phyloP scores from a whole-genome alignment of 2,888 invertebrate species.

The Drosophila borborema region DNA sequence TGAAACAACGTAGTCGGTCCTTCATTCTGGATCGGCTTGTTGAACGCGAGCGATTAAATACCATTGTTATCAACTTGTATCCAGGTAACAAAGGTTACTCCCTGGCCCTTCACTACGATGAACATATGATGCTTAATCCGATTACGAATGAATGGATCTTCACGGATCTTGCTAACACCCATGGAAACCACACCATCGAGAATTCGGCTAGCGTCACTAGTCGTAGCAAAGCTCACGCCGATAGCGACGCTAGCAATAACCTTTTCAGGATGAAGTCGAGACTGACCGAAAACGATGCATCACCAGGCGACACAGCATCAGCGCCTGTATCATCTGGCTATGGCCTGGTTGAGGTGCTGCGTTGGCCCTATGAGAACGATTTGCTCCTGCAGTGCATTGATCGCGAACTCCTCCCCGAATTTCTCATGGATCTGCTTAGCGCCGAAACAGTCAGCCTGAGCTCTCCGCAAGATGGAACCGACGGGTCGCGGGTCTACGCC shows the following conservation, averaged over 20 bases:
- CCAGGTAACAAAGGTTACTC: conserved; percentile 97
- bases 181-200: conserved; percentile 24
- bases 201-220: conserved; percentile 23
- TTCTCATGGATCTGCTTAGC: conserved; percentile 93
- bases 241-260: conserved; percentile 19
- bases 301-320: conserved; percentile 17
- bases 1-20: conserved; percentile 86
- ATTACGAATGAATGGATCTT: conserved; percentile 75
- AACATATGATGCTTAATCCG: conserved; percentile 82
- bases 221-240: conserved; percentile 52
- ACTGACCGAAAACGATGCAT: conserved; percentile 33
- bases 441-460: conserved; percentile 87
- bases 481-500: conserved; percentile 74
- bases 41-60: conserved; percentile 93
- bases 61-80: conserved; percentile 95
- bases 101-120: conserved; percentile 84
- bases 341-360: conserved; percentile 90
- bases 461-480: conserved; percentile 74
- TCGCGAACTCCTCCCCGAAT: conserved; percentile 95
- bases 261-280: conserved; percentile 38
- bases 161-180: conserved; percentile 25
- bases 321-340: conserved; percentile 36
- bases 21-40: conserved; percentile 94
- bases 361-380: conserved; percentile 96
- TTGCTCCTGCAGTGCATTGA: conserved; percentile 94